Evolutionary conservation across 2,888 invertebrate genomes (phyloP).

Genomic region (Altica lythri): DNA sequence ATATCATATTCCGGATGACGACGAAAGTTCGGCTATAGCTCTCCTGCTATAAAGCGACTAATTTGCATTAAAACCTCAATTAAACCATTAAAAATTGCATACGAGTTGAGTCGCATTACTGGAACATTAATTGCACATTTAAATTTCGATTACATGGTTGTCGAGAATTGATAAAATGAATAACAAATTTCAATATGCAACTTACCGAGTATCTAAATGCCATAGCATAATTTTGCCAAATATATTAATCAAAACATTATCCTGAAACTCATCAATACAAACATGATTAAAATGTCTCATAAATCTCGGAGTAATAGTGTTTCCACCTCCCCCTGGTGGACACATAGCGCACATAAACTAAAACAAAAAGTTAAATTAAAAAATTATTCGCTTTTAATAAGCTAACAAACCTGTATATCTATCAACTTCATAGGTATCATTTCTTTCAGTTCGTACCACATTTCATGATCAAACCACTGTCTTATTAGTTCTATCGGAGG

Average conservation of each 20-base stretch:
- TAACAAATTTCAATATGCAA: too few species aligned
- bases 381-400: too few species aligned
- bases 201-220: conserved; percentile 93
- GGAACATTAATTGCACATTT: too few species aligned
- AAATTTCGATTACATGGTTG: too few species aligned
- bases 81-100: too few species aligned
- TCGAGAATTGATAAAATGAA: too few species aligned
- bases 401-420: conserved; percentile 82
- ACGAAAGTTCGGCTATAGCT: too few species aligned
- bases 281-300: conserved; percentile 84
- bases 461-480: conserved; percentile 87
- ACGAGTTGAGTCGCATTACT: too few species aligned
- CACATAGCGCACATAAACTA: conserved; percentile 88
- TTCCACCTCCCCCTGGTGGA: conserved; percentile 76
- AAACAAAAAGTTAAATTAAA: conserved; percentile 43
- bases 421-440: conserved; percentile 77
- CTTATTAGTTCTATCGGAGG: conserved; percentile 91
- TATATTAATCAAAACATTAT: conserved; percentile 80
- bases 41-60: too few species aligned
- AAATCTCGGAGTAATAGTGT: conserved; percentile 83
- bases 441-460: conserved; percentile 89
- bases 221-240: conserved; percentile 90
- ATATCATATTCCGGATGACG: too few species aligned
- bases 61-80: too few species aligned
- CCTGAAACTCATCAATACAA: conserved; percentile 88